A percentile compares a stretch with the other conserved stretches of the same genome.
Evolutionary conservation across 2,797 vertebrate genomes (phyloP).

Genomic region (Lagocephalus sceleratus): DNA sequence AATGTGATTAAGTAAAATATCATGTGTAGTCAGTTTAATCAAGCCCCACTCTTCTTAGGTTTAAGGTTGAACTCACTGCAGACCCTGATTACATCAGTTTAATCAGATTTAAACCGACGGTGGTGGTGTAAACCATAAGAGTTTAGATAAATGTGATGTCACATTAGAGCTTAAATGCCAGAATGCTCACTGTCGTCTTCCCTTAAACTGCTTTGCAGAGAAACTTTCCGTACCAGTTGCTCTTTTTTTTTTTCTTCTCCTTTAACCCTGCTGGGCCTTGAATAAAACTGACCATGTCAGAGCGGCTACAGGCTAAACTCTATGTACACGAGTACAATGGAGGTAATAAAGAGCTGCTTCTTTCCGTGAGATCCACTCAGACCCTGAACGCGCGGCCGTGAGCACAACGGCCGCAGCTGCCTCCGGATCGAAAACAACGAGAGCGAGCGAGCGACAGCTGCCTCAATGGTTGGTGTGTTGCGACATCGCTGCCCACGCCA

Average conservation of each 20-base stretch:
- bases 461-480: neutral
- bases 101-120: constrained; percentile 1
- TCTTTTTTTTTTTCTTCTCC: no score
- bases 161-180: neutral
- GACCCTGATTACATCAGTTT: neutral
- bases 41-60: constrained; percentile 19
- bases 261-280: constrained; percentile 26
- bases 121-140: neutral
- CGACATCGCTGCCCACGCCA: constrained; percentile 42
- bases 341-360: neutral
- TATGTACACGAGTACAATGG: constrained; percentile 56
- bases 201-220: constrained; percentile 11
- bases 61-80: constrained; percentile 11
- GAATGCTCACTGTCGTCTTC: neutral
- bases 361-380: no score
- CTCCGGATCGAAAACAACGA: constrained; percentile 9
- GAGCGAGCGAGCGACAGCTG: constrained; percentile 1
- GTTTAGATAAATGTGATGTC: neutral
- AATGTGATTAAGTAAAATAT: constrained; percentile 23
- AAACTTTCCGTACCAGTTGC: constrained; percentile 44
- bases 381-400: no score
- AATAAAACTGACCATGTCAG: constrained; percentile 60
- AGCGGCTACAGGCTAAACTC: constrained; percentile 33
- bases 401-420: constrained; percentile 14
- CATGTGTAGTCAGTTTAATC: constrained; percentile 55